These are phyloP conservation scores for Tolypeutes matacus DNA, from an alignment of 2,797 vertebrate species.

Conservation along the genomic window DNA sequence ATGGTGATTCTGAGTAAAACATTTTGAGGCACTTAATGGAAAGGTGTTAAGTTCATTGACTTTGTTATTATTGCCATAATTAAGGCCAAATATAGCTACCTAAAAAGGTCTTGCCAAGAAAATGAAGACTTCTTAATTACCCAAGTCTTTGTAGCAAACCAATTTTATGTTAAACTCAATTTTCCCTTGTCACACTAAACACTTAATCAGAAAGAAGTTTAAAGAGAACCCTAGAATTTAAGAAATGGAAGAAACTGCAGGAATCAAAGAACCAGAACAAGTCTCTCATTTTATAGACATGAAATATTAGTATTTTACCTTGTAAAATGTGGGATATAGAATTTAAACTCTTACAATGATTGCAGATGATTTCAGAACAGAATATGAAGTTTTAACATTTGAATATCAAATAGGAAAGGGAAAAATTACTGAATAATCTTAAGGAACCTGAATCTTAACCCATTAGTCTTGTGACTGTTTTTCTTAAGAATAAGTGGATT, in stretches of 20 bases:
- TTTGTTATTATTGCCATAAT: constrained; percentile 78
- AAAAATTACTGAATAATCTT: not conserved
- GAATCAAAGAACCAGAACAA: not conserved
- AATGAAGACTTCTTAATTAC: constrained; percentile 79
- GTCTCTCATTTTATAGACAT: not conserved
- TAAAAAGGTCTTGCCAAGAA: constrained; percentile 71
- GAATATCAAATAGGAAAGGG: not conserved
- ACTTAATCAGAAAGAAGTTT: constrained; percentile 48
- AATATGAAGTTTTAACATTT: not conserved
- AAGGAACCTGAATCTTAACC: not conserved
- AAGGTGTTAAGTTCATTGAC: constrained; percentile 69
- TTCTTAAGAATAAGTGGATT: not conserved
- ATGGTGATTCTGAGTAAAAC: constrained; percentile 70
- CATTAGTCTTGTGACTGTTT: not conserved
- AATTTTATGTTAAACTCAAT: constrained; percentile 74
- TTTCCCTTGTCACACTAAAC: constrained; percentile 58
- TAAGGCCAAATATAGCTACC: constrained; percentile 75
- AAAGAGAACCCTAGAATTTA: constrained; percentile 21
- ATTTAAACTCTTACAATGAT: not conserved
- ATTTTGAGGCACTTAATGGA: constrained; percentile 73
- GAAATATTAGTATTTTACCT: not conserved
- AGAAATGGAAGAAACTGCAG: not conserved
- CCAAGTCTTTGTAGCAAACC: constrained; percentile 1
- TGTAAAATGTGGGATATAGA: not conserved
- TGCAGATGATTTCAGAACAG: not conserved